Base-by-base conservation (phyloP, 2,888 invertebrate species). In the Sphaerophoria rueppellii region DNA sequence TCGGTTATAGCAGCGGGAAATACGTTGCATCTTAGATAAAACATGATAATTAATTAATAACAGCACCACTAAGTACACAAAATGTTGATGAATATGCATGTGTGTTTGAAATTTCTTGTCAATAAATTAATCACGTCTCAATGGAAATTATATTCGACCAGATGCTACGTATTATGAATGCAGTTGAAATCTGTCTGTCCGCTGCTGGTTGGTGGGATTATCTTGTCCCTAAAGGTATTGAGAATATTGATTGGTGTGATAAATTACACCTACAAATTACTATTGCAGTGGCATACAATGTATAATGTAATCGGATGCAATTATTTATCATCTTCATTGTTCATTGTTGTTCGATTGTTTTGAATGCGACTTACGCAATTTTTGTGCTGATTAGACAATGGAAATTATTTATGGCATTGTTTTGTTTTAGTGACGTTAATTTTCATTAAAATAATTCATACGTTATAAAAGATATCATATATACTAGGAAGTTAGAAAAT, bases 81-180 rank as follows among this genome's bases (percentile, higher is more conserved):
- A 61, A 43, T 43, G 9, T 11, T 65, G 65, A 65, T 81, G 73
- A 85, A 81, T 85, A 85, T 81, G 77, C 81, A 85, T 81, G 46
- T 63, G 61, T 83, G 61, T 77, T 24, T 24, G 24, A 76, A 63
- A 85, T 76, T 85, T 76, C 52, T 73, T 81, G 85, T 81, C 85
- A 73, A 81, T 85, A 85, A 85, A 85, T 85, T 85, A 85, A 85
- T 85, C 73, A 85, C 76, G 69, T 57, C 61, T 76, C 80, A 76
- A 69, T 57, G 40, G 50, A 35, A 24, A 37, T 80, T 69, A 76
- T 77, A 43, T 43, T 43, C 6, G 46, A 34, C 3, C 24, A 24
- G 24, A 24, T 55, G 48, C 37, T 5, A 48, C 40, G 24, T 60
- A 5, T 16, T 58, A 35, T 12, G 14, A 14, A 37, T 46, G 63